Base-by-base conservation (phyloP, 2,797 vertebrate genomes). In the Todus mexicanus region DNA sequence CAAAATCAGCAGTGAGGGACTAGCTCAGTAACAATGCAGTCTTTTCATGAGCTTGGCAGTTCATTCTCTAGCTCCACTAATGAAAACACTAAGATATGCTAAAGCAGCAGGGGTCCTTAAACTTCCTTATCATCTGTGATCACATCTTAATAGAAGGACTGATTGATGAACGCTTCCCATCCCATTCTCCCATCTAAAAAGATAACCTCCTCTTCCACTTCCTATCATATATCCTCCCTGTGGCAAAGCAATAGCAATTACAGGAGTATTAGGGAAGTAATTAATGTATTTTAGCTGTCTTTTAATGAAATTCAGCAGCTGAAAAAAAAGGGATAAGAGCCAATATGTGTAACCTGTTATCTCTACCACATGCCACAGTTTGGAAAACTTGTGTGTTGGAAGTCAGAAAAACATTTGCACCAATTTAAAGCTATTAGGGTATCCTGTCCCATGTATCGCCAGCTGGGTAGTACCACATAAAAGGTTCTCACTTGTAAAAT, bases 221-320 rank as follows among this genome's bases (percentile, higher is more conserved):
- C 85, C 82, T 87, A 63, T 75, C 54, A n/a, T 73, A 57, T 61
- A 90, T 87, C 59, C 79, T 94, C 89, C 76, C 87, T 54, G 33
- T 94, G 95, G 79, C 93, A 95, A 95, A 85, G 84, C 66, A 87
- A 68, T 42, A 93, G 63, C 79, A 91, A 95, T 95, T 95, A 93
- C 66, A 61, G 64, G 71, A 94, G 79, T 95, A 88, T 91, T 88
- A 93, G 79, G 82, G 87, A 92, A 93, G 87, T 90, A 95, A 96
- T 96, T 94, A 91, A 91, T 82, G 80, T 35, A 76, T 95, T 96
- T 93, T 91, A 94, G 48, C 60, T n/a, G 8, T 50, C 63, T 93
- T 94, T 85, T 92, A 93, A 94, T 92, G 92, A 94, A 95, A 91
- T 84, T 71, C 84, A 79, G 73, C 68, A 64, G 60, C 48, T 81